A percentile compares a stretch with the other conserved stretches of the same genome.
Evolutionary conservation across 2,888 invertebrate genomes (phyloP).

Genomic region (Polydrusus cervinus): DNA sequence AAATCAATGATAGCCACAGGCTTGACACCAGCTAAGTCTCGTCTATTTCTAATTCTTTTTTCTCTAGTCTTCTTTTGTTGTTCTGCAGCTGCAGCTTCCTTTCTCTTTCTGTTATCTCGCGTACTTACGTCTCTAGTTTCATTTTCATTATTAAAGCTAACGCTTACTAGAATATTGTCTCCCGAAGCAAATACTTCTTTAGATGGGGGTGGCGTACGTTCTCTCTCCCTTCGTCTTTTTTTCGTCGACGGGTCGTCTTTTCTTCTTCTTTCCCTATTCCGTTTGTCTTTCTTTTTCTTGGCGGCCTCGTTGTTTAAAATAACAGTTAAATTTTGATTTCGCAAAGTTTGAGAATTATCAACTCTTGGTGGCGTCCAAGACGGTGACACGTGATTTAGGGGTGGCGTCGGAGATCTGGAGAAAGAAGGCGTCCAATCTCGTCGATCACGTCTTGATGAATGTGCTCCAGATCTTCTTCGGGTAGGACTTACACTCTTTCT

Average conservation of each 20-base stretch:
- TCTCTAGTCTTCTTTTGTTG: constrained; percentile 65
- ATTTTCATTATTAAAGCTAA: constrained; percentile 87
- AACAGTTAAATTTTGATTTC: constrained; percentile 74
- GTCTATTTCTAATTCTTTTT: constrained; percentile 67
- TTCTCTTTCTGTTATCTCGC: constrained; percentile 63
- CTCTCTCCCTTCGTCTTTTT: constrained; percentile 68
- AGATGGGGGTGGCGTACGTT: constrained; percentile 78
- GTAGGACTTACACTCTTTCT: constrained; percentile 59
- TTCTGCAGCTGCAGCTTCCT: constrained; percentile 48
- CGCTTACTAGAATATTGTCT: constrained; percentile 93
- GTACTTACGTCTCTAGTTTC: constrained; percentile 67
- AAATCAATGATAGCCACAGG: constrained; percentile 91
- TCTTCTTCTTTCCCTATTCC: constrained; percentile 62
- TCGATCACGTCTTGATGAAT: constrained; percentile 63
- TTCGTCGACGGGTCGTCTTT: constrained; percentile 52
- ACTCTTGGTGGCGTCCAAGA: constrained; percentile 79
- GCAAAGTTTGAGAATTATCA: constrained; percentile 62
- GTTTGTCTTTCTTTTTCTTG: constrained; percentile 69
- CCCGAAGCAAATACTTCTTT: constrained; percentile 95
- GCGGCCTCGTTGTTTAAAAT: constrained; percentile 74
- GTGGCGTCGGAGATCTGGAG: constrained; percentile 76
- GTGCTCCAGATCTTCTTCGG: constrained; percentile 65
- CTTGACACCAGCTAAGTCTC: constrained; percentile 73
- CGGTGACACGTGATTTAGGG: constrained; percentile 64
- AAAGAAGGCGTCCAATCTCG: constrained; percentile 73